Base-by-base conservation (phyloP, 2,113 vertebrate species). In the Passerina amoena region DNA sequence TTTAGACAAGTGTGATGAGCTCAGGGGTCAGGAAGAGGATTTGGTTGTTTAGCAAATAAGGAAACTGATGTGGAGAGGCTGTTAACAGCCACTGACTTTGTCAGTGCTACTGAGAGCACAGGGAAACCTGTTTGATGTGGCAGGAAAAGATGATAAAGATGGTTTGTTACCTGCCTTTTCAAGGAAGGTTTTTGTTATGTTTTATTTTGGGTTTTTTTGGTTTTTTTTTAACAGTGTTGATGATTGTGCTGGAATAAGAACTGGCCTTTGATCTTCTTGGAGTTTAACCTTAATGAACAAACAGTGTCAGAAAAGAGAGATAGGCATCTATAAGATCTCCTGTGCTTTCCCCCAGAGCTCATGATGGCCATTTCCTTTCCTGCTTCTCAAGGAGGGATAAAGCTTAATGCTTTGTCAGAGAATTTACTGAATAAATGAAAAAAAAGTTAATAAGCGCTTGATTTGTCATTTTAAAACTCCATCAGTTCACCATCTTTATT, bases 241-340 rank as follows among this genome's bases (percentile, higher is more conserved):
- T 63, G 27, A 12, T 71, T 82, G 8, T 68, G 16, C 28, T 4
- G 3, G 47, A 81, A 3, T 81, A 40, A 73, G 54, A 73, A 35
- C 47, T 69, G 40, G 19, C 13, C 54, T 91, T 15, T 63, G 27
- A 37, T 65, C 8, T n/a, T 73, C 72, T 35, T 16, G 1, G 18
- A 11, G 17, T 4, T 63, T 75, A 57, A 6, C 81, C 25, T 66
- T 73, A 47, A 30, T 51, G 75, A 89, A 21, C 4, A 56, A 61
- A 28, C 31, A 30, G 15, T 10, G 1, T 45, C 40, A 80, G 24
- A 40, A 66, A 53, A 71, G 31, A 24, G 27, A 75, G 21, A 35
- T 0, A 10, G 11, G 7, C 30, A n/a, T 64, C 37, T 81, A 0
- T 53, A 38, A 60, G 47, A 44, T 9, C 47, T 64, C 14, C 37